Percentiles rank a stretch among this genome's conserved stretches.
Evolutionary conservation across 1,140 invertebrate species (phyloP).

Genomic region (Globodera rostochiensis): DNA sequence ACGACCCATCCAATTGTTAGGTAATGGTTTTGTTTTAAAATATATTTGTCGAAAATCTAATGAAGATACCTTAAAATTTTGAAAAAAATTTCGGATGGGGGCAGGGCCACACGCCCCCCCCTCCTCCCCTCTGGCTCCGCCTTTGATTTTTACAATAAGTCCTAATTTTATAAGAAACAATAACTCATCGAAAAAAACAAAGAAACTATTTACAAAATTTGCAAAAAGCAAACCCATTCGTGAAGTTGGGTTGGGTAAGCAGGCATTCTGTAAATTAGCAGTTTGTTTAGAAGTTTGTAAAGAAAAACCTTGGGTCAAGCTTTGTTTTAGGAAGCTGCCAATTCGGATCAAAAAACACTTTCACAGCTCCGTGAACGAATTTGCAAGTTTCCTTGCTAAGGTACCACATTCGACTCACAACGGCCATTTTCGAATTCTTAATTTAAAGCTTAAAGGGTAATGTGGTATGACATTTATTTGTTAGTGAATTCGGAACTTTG

Average conservation of each 20-base stretch:
- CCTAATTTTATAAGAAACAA: neutral
- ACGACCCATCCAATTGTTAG: no score
- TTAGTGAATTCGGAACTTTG: no score
- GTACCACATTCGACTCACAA: slow-evolving; percentile 8
- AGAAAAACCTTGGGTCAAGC: slow-evolving; percentile 25
- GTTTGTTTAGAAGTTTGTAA: neutral
- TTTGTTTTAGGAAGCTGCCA: neutral
- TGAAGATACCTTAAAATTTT: no score
- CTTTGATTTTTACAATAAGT: neutral
- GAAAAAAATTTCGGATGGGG: no score
- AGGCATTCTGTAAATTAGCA: slow-evolving; percentile 8
- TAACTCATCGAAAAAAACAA: neutral
- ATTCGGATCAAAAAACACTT: slow-evolving; percentile 20
- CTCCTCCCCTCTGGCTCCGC: neutral
- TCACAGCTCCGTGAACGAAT: slow-evolving; percentile 12
- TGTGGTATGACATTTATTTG: no score
- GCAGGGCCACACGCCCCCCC: no score
- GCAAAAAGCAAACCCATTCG: neutral
- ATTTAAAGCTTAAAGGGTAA: neutral
- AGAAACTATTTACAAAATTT: neutral
- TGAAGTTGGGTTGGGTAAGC: neutral
- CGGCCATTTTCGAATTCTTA: slow-evolving; percentile 1
- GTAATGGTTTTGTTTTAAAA: no score
- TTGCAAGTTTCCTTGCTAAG: slow-evolving; percentile 13
- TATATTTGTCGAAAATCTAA: no score